Conservation (phyloP, 1,140 invertebrate genomes). For the Aradophagus sp. region DNA sequence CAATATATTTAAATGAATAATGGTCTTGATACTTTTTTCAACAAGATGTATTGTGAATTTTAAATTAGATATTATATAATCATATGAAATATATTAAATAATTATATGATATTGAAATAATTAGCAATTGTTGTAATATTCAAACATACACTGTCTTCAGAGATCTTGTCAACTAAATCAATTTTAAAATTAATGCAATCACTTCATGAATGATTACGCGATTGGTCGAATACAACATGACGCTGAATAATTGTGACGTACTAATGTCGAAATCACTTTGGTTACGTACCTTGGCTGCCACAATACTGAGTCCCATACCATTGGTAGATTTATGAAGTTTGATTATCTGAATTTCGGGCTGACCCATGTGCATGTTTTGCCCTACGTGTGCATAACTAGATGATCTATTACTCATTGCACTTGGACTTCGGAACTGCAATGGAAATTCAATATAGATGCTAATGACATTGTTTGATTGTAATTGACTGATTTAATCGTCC, state of each 20-base stretch:
- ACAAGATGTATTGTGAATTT: no score
- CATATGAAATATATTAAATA: no score
- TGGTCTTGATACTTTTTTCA: no score
- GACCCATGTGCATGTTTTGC: constrained; percentile 68
- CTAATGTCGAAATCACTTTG: constrained; percentile 9
- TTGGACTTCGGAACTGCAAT: constrained; percentile 79
- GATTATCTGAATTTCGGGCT: constrained; percentile 88
- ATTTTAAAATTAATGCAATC: no score
- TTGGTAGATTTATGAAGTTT: constrained; percentile 92
- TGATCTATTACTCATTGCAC: constrained; percentile 78
- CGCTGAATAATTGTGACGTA: constrained; percentile 1
- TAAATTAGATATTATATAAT: no score
- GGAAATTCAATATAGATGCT: constrained; percentile 36
- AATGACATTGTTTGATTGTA: constrained; percentile 1
- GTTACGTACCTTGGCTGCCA: constrained; percentile 86
- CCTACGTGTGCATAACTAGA: constrained; percentile 72
- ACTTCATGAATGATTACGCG: no score
- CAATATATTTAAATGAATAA: no score
- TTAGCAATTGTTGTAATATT: no score
- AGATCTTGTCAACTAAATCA: no score
- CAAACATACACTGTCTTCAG: no score
- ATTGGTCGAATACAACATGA: background rate
- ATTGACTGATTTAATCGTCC: constrained; percentile 9
- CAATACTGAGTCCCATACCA: constrained; percentile 95
- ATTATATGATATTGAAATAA: no score